Conservation (phyloP, 2,888 invertebrate species). For the Omphaloscelis lunosa region DNA sequence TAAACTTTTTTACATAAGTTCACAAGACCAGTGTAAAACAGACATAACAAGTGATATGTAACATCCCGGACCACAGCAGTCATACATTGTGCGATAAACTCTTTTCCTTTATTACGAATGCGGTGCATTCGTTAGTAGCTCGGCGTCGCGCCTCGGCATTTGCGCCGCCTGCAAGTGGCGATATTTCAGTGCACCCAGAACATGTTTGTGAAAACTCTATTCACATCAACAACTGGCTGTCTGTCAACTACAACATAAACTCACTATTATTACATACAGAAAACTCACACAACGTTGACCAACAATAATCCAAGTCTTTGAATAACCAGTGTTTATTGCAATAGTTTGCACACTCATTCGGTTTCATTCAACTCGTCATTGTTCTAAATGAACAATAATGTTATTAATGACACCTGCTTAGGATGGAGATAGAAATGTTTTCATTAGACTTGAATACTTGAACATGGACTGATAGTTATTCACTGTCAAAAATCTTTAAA, state of each 20-base stretch:
- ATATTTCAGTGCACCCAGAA: slow-evolving; percentile 79
- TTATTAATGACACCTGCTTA: slow-evolving; percentile 53
- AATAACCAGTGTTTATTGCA: slow-evolving; percentile 64
- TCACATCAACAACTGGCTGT: slow-evolving; percentile 80
- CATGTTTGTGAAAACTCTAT: slow-evolving; percentile 85
- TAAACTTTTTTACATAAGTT: slow-evolving; percentile 42
- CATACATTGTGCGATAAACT: slow-evolving; percentile 70
- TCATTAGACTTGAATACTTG: slow-evolving; percentile 52
- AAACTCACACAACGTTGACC: slow-evolving; percentile 67
- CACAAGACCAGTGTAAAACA: slow-evolving; percentile 21
- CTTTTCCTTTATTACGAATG: slow-evolving; percentile 72
- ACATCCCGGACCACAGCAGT: slow-evolving; percentile 55
- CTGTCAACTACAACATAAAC: slow-evolving; percentile 78
- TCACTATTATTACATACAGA: slow-evolving; percentile 71
- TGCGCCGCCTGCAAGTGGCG: slow-evolving; percentile 85
- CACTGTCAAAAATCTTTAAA: slow-evolving; percentile 55
- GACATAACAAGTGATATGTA: slow-evolving; percentile 48
- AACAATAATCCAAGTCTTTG: slow-evolving; percentile 64
- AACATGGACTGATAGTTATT: slow-evolving; percentile 43
- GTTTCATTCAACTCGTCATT: slow-evolving; percentile 51
- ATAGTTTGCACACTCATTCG: slow-evolving; percentile 65
- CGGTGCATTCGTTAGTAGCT: slow-evolving; percentile 72
- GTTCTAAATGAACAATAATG: slow-evolving; percentile 47
- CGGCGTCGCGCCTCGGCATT: slow-evolving; percentile 73
- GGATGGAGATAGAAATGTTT: slow-evolving; percentile 41